Evolutionary conservation across 2,797 vertebrate genomes (phyloP), one percentile per base, ranked within the genome.

Genomic region (Vultur gryphus): DNA sequence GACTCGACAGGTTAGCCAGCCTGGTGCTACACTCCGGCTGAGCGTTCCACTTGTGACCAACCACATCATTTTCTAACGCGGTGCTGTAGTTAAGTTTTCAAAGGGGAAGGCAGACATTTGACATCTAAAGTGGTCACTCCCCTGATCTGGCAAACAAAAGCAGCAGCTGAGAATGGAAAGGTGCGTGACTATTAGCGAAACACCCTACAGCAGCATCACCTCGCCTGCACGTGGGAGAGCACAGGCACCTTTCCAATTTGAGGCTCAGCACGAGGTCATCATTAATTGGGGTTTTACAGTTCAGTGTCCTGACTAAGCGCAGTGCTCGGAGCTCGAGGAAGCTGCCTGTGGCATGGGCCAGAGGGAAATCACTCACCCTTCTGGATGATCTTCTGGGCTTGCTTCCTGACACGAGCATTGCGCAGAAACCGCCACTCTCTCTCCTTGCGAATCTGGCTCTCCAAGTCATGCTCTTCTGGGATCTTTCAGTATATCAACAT

Each of bases 381-480:
- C 96, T 99, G 98, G 46, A 99, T 98, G 97, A 99, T 98, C 96
- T 97, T 97, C 87, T 99, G 98, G 6, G 99, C 99, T 94, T 99
- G 99, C 69, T 98, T 98, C 70, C 99, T 97, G 59, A 99, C 99
- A 0, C 98, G 98, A 3, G 98, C 95, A 17, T 99, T 99, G 86
- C 99, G 98, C 87, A 99, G 98, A 94, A 99, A 99, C 84, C 99
- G 98, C 99, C 99, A 99, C 93, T 99, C 99, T 0, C 99, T 98
- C 96, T 99, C 99, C 98, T 99, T 99, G 96, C 99, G 98, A 94
- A 99, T 98, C 97, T 99, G 99, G 84, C 99, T 99, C 98, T 99
- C 99, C 97, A 99, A 89, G 97, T 99, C 99, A 2, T 99, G 99
- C 91, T 99, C 99, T 90, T 99, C 99, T 0, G 99, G 99, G 96